Base-by-base conservation (phyloP, 2,113 vertebrate genomes). In the Cyprinodon tularosa region DNA sequence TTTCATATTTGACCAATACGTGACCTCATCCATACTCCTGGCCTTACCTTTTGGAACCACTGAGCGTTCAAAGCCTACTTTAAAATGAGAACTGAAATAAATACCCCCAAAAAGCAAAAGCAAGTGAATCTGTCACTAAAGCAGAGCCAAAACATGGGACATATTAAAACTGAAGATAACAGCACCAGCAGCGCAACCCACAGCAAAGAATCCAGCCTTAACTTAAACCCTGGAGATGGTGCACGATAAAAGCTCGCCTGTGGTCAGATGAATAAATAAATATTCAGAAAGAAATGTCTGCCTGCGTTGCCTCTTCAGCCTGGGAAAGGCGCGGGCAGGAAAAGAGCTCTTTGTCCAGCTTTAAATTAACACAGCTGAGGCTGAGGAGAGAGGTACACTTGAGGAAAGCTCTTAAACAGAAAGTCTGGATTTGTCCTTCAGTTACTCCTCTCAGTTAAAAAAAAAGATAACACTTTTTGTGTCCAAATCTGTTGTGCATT, bases 251-350 rank as follows among this genome's bases (percentile, higher is more conserved):
- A 84, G 81, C 72, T 59, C 2, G 67, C 45, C 86, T 86, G 85
- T 84, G 77, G 75, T 86, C 73, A 2, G 48, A 79, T 77, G 29
- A 82, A 90, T 82, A 84, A 91, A 89, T 90, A 86, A 89, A 92
- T 90, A 90, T 93, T 90, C 89, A 89, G 84, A 83, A 37, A 76
- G 81, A 88, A 91, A 88, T 85, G 88, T 89, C 83, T 86, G 91
- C 68, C 84, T 61, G 76, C 1, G 68, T 84, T 84, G 87, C 74
- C 82, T 89, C 88, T 82, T 81, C 86, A 76, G 82, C 86, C 85
- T 92, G 92, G 90, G 92, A 93, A 93, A 92, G 65, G 90, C 92
- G 91, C 88, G 90, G 92, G 91, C 61, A 60, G 90, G 81, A 93
- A 89, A 93, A 91, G 84, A 75, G 82, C 81, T 77, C 88, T 92